A percentile compares a stretch with the other conserved stretches of the same genome.
Evolutionary conservation across 1,140 invertebrate genomes (phyloP).

Genomic region (Drosophila eugracilis): DNA sequence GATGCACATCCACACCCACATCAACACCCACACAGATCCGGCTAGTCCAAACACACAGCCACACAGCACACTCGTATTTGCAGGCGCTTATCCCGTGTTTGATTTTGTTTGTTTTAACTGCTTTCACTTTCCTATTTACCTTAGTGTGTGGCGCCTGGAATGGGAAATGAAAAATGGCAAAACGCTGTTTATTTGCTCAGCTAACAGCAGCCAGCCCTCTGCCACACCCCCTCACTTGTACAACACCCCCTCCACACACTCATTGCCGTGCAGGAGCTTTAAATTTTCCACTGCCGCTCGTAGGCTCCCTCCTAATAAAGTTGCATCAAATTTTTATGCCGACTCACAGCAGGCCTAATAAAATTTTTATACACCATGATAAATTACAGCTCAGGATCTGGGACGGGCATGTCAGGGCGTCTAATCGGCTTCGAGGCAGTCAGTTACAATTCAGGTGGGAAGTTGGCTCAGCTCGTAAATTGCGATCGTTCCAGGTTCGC

Average conservation of each 20-base stretch:
- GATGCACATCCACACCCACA: constrained; percentile 13
- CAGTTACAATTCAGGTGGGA: constrained; percentile 24
- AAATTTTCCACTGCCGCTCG: constrained; percentile 41
- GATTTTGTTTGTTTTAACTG: constrained; percentile 78
- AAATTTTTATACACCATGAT: constrained; percentile 68
- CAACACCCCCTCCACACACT: background rate
- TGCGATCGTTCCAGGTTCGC: too few species aligned
- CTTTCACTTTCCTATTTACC: constrained; percentile 75
- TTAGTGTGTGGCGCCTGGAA: constrained; percentile 30
- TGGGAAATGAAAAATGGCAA: constrained; percentile 80
- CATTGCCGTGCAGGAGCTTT: constrained; percentile 12
- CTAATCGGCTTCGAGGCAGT: constrained; percentile 14
- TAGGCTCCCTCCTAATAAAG: constrained; percentile 52
- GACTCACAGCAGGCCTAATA: constrained; percentile 49
- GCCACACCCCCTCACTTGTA: background rate
- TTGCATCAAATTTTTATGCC: constrained; percentile 39
- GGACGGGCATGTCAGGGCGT: background rate
- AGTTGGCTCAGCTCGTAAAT: constrained; percentile 42
- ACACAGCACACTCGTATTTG: constrained; percentile 20
- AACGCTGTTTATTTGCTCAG: constrained; percentile 69
- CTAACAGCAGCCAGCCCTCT: constrained; percentile 52
- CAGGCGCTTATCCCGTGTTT: constrained; percentile 64
- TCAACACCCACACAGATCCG: background rate
- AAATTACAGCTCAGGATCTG: constrained; percentile 49
- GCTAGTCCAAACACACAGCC: constrained; percentile 19